Percentiles rank a stretch among this genome's conserved stretches.
These are phyloP conservation scores for Apodemus agrarius DNA, from an alignment of 2,797 vertebrate genomes.

Conservation along the genomic window DNA sequence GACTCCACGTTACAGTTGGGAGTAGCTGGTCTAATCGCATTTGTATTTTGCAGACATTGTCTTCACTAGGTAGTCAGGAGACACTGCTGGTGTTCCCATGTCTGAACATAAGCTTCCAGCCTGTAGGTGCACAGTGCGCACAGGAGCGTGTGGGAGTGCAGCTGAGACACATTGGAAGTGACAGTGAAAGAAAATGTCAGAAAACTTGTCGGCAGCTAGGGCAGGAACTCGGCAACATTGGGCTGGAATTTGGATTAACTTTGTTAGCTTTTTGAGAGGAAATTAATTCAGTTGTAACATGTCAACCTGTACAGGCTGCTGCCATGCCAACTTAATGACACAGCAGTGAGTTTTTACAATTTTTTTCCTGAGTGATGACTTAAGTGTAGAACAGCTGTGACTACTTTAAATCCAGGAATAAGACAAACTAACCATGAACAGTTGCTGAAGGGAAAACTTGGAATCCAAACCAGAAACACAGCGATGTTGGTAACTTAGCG, in stretches of 20 bases:
- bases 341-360: neutral
- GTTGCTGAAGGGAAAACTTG: neutral
- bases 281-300: neutral
- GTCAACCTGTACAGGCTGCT: neutral
- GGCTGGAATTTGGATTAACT: neutral
- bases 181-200: neutral
- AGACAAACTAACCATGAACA: neutral
- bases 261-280: neutral
- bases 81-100: neutral
- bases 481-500: neutral
- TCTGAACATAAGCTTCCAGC: neutral
- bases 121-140: neutral
- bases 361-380: conserved; percentile 1
- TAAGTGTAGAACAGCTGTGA: neutral
- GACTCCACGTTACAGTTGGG: neutral
- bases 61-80: rapidly evolving
- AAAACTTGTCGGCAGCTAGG: neutral
- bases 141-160: neutral
- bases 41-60: neutral
- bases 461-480: neutral
- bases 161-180: neutral
- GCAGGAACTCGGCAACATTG: neutral
- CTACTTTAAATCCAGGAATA: neutral
- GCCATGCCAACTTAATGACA: neutral
- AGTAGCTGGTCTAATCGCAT: neutral